Conservation (phyloP, 2,888 invertebrate species). For the Mystacides longicornis region DNA sequence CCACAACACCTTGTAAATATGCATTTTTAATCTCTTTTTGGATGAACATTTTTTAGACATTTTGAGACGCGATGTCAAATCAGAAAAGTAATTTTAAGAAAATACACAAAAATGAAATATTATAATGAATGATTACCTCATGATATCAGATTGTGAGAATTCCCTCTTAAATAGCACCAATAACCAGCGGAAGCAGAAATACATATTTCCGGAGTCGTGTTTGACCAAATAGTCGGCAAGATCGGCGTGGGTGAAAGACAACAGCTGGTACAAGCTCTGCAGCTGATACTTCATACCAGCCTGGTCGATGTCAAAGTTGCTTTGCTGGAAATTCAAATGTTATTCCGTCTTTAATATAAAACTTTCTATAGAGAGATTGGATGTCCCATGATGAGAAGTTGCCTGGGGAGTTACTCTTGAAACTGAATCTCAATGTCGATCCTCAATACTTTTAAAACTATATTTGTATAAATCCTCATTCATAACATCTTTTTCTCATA, state of each 20-base stretch:
- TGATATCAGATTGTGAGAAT: conserved; percentile 77
- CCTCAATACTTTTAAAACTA: too few species aligned
- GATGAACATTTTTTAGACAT: too few species aligned
- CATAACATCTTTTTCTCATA: too few species aligned
- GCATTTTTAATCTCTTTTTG: background rate
- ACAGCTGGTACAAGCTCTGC: conserved; percentile 70
- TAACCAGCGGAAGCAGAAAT: conserved; percentile 98
- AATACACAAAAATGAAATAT: background rate
- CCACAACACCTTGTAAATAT: too few species aligned
- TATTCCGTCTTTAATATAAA: too few species aligned
- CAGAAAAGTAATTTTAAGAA: background rate
- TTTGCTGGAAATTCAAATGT: conserved; percentile 50
- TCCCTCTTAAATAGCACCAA: conserved; percentile 94
- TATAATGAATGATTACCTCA: conserved; percentile 59
- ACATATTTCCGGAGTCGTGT: conserved; percentile 90
- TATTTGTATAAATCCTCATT: too few species aligned
- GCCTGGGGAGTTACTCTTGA: too few species aligned
- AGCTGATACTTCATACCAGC: conserved; percentile 93
- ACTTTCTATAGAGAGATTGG: too few species aligned
- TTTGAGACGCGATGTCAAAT: too few species aligned
- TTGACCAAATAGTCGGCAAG: conserved; percentile 78
- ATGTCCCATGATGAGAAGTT: too few species aligned
- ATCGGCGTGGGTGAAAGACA: conserved; percentile 76
- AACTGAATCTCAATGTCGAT: too few species aligned
- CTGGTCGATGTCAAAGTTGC: conserved; percentile 96